A percentile compares a stretch with the other conserved stretches of the same genome.
phyloP scores from a whole-genome alignment of 2,888 invertebrate genomes.

The Nymphalis polychloros region DNA sequence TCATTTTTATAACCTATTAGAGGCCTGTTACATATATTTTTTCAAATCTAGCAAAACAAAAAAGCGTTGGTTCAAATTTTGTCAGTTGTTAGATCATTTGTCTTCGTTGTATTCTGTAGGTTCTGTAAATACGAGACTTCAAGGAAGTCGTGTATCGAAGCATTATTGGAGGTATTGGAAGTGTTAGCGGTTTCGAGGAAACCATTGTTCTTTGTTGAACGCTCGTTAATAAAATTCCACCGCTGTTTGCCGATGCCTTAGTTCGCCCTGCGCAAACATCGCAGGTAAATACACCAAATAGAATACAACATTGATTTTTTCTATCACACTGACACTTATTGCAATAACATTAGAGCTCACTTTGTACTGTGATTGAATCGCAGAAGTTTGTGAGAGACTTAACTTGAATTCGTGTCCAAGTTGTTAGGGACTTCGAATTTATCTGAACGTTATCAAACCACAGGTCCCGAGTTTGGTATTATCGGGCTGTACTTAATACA shows the following conservation, averaged over 20 bases:
- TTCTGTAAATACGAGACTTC: conserved; percentile 11
- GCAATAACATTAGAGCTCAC: conserved; percentile 36
- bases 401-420: conserved; percentile 64
- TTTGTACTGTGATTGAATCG: conserved; percentile 25
- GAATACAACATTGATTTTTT: conserved; percentile 25
- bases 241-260: conserved; percentile 45
- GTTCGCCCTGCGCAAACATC: conserved; percentile 55
- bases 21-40: not conserved
- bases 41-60: not conserved
- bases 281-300: conserved; percentile 53
- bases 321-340: conserved; percentile 34
- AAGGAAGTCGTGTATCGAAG: conserved; percentile 24
- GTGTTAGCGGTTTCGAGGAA: conserved; percentile 40
- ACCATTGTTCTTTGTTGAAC: conserved; percentile 49
- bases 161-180: conserved; percentile 29
- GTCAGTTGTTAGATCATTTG: not conserved
- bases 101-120: conserved; percentile 14
- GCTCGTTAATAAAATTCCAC: conserved; percentile 50
- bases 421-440: conserved; percentile 55
- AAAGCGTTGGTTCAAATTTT: not conserved
- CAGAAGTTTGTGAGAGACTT: conserved; percentile 49
- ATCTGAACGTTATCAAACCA: conserved; percentile 39
- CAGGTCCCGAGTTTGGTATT: not conserved
- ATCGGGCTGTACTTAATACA: conserved; percentile 16
- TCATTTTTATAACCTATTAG: too few species aligned